These are phyloP conservation scores for Malaclemys terrapin DNA, from an alignment of 2,113 vertebrate species.

Conservation along the genomic window DNA sequence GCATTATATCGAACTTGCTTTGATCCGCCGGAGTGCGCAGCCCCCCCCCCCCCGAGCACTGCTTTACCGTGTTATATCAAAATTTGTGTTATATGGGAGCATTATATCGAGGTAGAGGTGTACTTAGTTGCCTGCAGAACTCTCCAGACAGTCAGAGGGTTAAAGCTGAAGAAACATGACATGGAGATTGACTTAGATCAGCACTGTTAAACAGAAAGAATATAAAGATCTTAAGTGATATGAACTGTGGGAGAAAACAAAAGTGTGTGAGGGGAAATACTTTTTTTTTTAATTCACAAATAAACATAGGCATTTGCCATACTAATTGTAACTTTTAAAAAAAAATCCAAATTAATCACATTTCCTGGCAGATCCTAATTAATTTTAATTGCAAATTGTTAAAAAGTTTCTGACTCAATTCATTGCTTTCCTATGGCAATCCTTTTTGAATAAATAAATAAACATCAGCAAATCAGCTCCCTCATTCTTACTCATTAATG, in stretches of 20 bases:
- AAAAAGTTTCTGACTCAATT: background rate
- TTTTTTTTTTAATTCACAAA: background rate
- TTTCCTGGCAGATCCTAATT: slow-evolving; percentile 20
- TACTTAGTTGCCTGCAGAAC: slow-evolving; percentile 3
- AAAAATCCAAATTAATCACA: background rate
- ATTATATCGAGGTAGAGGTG: too few species aligned
- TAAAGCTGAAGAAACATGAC: slow-evolving; percentile 61
- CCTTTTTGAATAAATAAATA: slow-evolving; percentile 1
- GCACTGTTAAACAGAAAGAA: slow-evolving; percentile 59
- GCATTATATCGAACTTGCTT: too few species aligned
- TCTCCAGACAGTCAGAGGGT: slow-evolving; percentile 45
- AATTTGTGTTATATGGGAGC: too few species aligned
- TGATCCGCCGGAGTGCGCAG: too few species aligned
- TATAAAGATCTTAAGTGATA: slow-evolving; percentile 42
- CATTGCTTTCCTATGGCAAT: slow-evolving; percentile 38
- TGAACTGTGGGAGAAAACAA: slow-evolving; percentile 35
- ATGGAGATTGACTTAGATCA: slow-evolving; percentile 57
- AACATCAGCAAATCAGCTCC: slow-evolving; percentile 32
- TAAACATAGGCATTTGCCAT: background rate
- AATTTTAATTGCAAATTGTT: slow-evolving; percentile 2
- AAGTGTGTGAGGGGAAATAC: background rate
- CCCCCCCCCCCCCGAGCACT: too few species aligned
- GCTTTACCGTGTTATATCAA: too few species aligned
- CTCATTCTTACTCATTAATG: slow-evolving; percentile 19
- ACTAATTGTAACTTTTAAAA: background rate